Base-by-base conservation (phyloP, 2,113 vertebrate genomes). In the Odontesthes bonariensis region DNA sequence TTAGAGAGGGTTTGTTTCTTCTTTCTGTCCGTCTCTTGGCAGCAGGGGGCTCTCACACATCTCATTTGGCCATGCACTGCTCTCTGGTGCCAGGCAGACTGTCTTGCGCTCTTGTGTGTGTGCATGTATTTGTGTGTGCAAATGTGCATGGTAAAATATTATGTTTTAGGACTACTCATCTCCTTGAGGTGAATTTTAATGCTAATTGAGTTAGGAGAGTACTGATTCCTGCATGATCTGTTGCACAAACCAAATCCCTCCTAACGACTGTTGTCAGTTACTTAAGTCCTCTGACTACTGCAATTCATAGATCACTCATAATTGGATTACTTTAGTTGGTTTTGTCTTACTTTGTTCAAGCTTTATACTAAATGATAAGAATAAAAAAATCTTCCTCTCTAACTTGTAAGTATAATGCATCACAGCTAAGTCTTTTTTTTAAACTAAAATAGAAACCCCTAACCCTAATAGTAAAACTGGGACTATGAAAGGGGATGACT, bases 61-160 rank as follows among this genome's bases (percentile, higher is more conserved):
- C 90, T 92, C 87, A 86, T 90, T 93, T 91, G 82, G 84, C 92
- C 67, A 62, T 69, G 87, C 84, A 70, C 84, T 90, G 82, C 85
- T 89, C 91, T 88, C 93, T 95, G 94, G 94, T 94, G 94, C 94
- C 94, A 94, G 91, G 90, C 92, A 94, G 92, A 91, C 93, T 94
- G 90, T 93, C 90, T 89, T 88, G 75, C 77, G 31, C 68, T 51
- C 78, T 69, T 78, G 79, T 76, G 69, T 51, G 64, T 86, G 79
- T 75, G 73, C 58, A 69, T 35, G 74, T 68, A 35, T 64, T 65
- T 35, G 81, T 49, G 60, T 60, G 69, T 61, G 49, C 44, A 79
- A 47, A 72, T 77, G 61, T 63, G 63, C 32, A 56, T 52, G 55
- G 54, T n/a, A 60, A 69, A 32, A 82, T 77, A 73, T 75, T 49